Base-by-base conservation (phyloP, 2,888 invertebrate genomes). In the Parascotia fuliginaria region DNA sequence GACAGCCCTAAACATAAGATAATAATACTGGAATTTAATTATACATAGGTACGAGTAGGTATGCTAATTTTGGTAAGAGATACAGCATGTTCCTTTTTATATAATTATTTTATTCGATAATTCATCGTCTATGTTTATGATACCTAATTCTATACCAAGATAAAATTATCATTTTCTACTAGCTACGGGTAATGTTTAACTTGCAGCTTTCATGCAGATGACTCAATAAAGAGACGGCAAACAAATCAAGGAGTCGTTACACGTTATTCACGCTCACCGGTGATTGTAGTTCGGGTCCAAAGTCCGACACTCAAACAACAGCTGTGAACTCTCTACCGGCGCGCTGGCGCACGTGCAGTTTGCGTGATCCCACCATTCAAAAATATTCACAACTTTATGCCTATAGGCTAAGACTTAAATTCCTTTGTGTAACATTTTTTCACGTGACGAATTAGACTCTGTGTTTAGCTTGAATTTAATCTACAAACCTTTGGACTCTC, bases 251-350 rank as follows among this genome's bases (percentile, higher is more conserved):
- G 58, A 70, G 70, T 58, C 55, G 63, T 66, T 68, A 59, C 64
- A 72, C 70, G 78, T 76, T 78, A 76, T 79, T 79, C 77, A 75
- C 79, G 77, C 78, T 62, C 77, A 79, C 80, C 84, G 86, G 87
- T 86, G 89, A 87, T 85, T 85, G 87, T 85, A 74, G 73, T 73
- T 65, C 77, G 81, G 73, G 89, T 90, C 77, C 89, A 89, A 90
- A 91, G 90, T 91, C 89, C 88, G 77, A 65, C 70, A 71, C 70
- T 70, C 70, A 66, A 70, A 74, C 75, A 81, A 81, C 87, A 85
- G 87, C 88, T 89, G 88, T 83, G 80, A 77, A 79, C 83, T 81
- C 81, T 75, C 79, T 79, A 78, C 76, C 77, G 75, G 83, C 77
- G 83, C 77, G 72, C 68, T 28, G 12, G 54, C 56, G 71, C 77